phyloP scores from a whole-genome alignment of 2,888 invertebrate genomes.

The Trissolcus japonicus region DNA sequence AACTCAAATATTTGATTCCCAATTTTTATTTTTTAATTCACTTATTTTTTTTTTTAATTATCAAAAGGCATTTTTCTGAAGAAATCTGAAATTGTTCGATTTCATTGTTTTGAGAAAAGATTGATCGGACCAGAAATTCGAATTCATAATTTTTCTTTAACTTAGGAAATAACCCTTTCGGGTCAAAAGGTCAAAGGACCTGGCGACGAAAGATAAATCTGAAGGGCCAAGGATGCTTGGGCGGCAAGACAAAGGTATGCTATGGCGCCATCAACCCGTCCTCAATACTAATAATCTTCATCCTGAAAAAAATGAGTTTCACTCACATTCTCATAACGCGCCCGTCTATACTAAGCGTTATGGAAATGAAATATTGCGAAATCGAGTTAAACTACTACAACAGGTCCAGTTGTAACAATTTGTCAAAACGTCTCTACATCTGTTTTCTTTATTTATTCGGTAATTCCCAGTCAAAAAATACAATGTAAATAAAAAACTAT shows the following conservation, averaged over 20 bases:
- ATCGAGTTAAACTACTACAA: conserved; percentile 17
- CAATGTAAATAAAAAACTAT: too few species aligned
- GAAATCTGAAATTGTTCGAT: too few species aligned
- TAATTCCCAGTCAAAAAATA: too few species aligned
- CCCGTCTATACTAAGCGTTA: conserved; percentile 48
- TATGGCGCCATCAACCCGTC: conserved; percentile 58
- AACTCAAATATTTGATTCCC: too few species aligned
- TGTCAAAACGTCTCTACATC: too few species aligned
- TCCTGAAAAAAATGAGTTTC: conserved; percentile 56
- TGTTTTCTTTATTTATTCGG: too few species aligned
- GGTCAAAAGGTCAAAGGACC: conserved; percentile 52
- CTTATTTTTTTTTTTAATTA: too few species aligned
- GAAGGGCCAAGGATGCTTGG: conserved; percentile 51
- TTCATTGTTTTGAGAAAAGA: too few species aligned
- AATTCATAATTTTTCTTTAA: conserved; percentile 40
- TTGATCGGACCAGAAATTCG: background rate
- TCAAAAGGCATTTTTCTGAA: too few species aligned
- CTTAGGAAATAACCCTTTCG: conserved; percentile 34
- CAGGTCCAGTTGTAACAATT: too few species aligned
- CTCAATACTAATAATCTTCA: conserved; percentile 55
- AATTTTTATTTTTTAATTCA: too few species aligned
- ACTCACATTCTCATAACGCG: conserved; percentile 42
- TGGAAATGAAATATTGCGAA: conserved; percentile 55
- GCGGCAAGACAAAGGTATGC: conserved; percentile 58
- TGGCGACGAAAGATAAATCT: conserved; percentile 49